Conservation (phyloP, 2,888 invertebrate genomes). For the Belgica antarctica region DNA sequence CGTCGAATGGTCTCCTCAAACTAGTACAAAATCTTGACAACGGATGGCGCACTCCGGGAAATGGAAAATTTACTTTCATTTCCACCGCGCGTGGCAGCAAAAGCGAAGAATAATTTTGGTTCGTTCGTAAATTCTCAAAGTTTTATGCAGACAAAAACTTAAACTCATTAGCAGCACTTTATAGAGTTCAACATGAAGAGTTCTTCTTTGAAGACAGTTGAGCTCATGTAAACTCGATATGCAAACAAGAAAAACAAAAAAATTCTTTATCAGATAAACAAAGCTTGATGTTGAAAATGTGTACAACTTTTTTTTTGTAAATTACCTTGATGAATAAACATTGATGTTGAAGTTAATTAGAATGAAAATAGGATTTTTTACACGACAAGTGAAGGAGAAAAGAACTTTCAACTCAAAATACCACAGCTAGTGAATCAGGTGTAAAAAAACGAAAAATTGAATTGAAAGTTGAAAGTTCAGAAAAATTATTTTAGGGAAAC, state of each 20-base stretch:
- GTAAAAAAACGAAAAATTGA: neutral
- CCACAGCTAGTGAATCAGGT: too few species aligned
- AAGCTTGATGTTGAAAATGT: slow-evolving; percentile 25
- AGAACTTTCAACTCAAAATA: slow-evolving; percentile 25
- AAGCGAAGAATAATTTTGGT: too few species aligned
- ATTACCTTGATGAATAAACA: neutral
- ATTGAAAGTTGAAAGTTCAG: slow-evolving; percentile 3
- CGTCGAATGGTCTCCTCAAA: too few species aligned
- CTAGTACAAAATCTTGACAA: slow-evolving; percentile 10
- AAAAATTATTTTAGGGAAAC: neutral
- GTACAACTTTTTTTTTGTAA: slow-evolving; percentile 25
- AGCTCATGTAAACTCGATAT: neutral
- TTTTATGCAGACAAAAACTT: too few species aligned
- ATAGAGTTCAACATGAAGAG: too few species aligned
- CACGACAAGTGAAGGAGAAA: neutral
- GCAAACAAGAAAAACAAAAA: neutral
- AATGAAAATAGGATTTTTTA: slow-evolving; percentile 11
- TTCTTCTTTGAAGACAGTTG: too few species aligned
- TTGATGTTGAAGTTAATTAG: slow-evolving; percentile 8
- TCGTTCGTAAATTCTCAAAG: too few species aligned
- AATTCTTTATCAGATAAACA: too few species aligned
- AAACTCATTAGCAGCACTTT: too few species aligned
- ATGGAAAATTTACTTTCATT: neutral
- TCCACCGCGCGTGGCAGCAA: too few species aligned
- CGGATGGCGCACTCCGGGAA: neutral